Conservation (phyloP, 2,113 vertebrate genomes). For the Pterocles burchelli region DNA sequence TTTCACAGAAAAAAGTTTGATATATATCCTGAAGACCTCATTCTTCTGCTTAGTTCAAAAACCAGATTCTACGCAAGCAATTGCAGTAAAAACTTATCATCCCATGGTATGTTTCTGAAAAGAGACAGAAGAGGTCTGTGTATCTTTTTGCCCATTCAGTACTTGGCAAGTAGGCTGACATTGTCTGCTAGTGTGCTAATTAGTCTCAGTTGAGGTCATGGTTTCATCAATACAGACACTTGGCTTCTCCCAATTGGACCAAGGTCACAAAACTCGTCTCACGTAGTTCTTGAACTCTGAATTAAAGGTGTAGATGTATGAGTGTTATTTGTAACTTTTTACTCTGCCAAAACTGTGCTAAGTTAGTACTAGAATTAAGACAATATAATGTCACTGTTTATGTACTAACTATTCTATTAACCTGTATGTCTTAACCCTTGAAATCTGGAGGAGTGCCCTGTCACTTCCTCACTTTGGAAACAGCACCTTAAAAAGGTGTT, state of each 20-base stretch:
- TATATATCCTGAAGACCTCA: background rate
- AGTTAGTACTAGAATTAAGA: background rate
- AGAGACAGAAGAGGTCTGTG: background rate
- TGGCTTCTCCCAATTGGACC: background rate
- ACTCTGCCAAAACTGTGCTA: background rate
- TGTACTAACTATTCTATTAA: background rate
- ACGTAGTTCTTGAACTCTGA: slow-evolving; percentile 18
- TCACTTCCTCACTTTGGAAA: background rate
- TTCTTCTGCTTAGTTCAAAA: background rate
- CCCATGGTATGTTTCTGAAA: background rate
- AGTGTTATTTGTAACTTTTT: slow-evolving; percentile 4
- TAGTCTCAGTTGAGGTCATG: background rate
- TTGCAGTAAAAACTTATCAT: background rate
- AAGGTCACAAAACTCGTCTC: slow-evolving; percentile 2
- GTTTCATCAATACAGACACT: background rate
- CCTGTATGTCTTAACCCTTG: background rate
- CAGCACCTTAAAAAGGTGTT: background rate
- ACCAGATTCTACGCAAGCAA: background rate
- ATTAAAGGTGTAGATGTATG: background rate
- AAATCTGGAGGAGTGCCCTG: background rate
- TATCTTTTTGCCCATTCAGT: background rate
- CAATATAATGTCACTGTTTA: background rate
- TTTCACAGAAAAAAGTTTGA: background rate
- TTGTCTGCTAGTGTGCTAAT: background rate
- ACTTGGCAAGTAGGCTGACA: background rate